Percentiles rank a stretch among this genome's conserved stretches.
These are phyloP conservation scores for Saimiri boliviensis DNA, from an alignment of 2,113 vertebrate species.

Conservation along the genomic window DNA sequence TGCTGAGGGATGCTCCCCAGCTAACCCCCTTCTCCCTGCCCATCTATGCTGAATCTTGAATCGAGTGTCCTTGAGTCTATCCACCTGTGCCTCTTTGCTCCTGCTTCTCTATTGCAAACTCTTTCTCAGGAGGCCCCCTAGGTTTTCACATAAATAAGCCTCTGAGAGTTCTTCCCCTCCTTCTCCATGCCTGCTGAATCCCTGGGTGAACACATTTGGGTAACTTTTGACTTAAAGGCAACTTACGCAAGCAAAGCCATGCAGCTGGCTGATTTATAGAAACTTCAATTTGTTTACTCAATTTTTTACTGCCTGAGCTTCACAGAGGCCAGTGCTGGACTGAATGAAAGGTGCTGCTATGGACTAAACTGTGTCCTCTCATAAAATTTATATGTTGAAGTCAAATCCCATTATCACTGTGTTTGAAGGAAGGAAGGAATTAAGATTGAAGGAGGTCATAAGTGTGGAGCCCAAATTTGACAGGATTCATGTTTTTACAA, in stretches of 20 bases:
- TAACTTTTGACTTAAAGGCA: neutral
- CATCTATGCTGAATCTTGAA: neutral
- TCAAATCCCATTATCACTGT: too few species aligned
- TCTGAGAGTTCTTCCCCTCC: neutral
- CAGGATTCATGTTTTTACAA: neutral
- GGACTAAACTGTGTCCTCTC: neutral
- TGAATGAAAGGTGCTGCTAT: neutral
- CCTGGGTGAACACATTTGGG: neutral
- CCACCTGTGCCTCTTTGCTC: neutral
- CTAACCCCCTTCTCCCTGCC: rapidly evolving
- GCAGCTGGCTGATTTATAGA: neutral
- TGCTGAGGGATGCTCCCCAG: neutral
- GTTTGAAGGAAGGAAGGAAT: neutral
- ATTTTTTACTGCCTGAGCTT: neutral
- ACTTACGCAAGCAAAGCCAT: neutral
- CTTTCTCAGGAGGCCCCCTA: neutral
- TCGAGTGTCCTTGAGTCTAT: rapidly evolving
- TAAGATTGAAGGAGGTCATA: neutral
- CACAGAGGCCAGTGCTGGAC: neutral
- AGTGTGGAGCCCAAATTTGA: neutral
- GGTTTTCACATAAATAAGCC: neutral
- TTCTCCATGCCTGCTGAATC: neutral
- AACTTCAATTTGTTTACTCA: neutral
- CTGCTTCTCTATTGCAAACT: neutral
- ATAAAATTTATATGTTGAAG: neutral